Evolutionary conservation across 2,797 vertebrate species (phyloP), one percentile per base, ranked within the genome.

Genomic region (Parotocinclus haroldoi): DNA sequence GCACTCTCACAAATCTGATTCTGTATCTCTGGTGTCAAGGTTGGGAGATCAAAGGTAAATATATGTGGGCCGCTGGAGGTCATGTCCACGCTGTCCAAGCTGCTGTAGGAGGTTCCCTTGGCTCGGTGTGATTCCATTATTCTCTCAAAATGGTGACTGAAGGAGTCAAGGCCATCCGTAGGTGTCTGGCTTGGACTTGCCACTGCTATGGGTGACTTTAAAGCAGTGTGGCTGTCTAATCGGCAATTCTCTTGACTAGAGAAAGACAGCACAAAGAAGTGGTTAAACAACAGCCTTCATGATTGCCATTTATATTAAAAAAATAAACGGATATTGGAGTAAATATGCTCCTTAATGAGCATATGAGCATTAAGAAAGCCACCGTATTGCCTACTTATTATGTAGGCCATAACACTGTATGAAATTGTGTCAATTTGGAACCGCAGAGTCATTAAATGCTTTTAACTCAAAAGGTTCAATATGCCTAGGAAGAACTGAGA

Each of bases 41-140:
- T 78, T 19, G 90, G 89, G 61, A 94, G 79, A 68, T 94, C 92
- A 68, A 94, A 94, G 59, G 91, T 92, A 76, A 93, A 93, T 76
- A 92, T 78, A 7, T 87, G 90, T 66, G 88, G 89, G 44, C 91
- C 90, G 53, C 88, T 92, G 63, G 89, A 86, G 17, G 91, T 84
- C 59, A 91, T 88, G 56, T 94, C 93, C 77, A 91, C 85, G 5
- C 92, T 93, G 75, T 92, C 89, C 9, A 94, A 82, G 77, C 93
- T 94, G 81, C 90, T 92, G 62, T 92, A 94, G 75, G 92, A 94
- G 4, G 93, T 94, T 74, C 92, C 92, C 76, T 94, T 94, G 76
- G 92, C 92, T 72, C 91, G 85, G 59, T 94, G 91, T 1, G 93
- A 94, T 80, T 94, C 93, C 89, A 94, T 81, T 65, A 94, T 94